Base-by-base conservation (phyloP, 2,797 vertebrate genomes). In the Halcyon badia region DNA sequence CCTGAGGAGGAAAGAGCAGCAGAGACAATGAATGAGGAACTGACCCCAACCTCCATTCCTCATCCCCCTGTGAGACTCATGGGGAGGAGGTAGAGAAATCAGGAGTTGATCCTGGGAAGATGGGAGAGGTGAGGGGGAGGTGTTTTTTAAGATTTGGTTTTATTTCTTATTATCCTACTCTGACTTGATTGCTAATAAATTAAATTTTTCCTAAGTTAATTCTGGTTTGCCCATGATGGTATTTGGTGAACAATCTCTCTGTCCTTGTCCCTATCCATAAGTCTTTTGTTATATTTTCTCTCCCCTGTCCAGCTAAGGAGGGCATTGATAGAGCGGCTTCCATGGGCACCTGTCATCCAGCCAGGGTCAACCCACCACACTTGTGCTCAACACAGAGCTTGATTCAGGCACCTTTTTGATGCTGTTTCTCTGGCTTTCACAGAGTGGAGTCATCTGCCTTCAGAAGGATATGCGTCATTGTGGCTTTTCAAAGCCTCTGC, bases 321-420 rank as follows among this genome's bases (percentile, higher is more conserved):
- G 35, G 39, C 12, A 64, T 41, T 15, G 39, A 42, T 9, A 31
- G 12, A 42, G 28, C 13, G 11, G 39, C 39, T 31, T 42, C 20
- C 39, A 19, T 31, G 61, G 61, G 39, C 61, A 64, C 28, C 39
- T 64, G 61, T 9, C 15, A 18, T 62, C 35, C 60, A 62, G 26
- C 37, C 60, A 41, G 18, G 39, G 39, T 31, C 9, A 22, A 30
- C 28, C 61, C 28, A 42, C 28, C 39, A 22, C 61, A 41, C 60
- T 61, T 25, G 0, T 42, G 39, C 15, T 64, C 51, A 33, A 62
- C 0, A 0, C 46, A 46, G 41, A 56, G 49, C 57, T 58, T 48
- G 7, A 26, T 57, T 44, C 52, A 31, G 51, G 51, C 68, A 20
- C 28, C 44, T 35, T 51, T 58, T 39, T 52, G 46, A 24, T 66